phyloP scores from a whole-genome alignment of 2,113 vertebrate genomes.

The Gasterosteus aculeatus region DNA sequence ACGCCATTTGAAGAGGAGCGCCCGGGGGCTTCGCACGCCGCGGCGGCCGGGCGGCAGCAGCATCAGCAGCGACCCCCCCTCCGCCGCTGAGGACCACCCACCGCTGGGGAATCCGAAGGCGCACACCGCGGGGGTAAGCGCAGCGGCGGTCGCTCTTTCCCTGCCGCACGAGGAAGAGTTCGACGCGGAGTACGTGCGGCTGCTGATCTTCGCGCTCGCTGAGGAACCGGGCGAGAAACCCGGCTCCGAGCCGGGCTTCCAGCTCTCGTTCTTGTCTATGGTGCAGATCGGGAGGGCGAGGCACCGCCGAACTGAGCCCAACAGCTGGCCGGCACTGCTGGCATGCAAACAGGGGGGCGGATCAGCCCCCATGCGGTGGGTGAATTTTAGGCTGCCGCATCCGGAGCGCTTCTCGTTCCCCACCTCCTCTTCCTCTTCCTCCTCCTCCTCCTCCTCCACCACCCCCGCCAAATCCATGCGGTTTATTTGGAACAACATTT shows the following conservation, averaged over 20 bases:
- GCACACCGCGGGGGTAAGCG: conserved; percentile 68
- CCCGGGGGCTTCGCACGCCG: conserved; percentile 76
- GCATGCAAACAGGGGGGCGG: conserved; percentile 97
- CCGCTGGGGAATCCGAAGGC: conserved; percentile 62
- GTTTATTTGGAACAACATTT: conserved; percentile 99
- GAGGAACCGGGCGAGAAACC: conserved; percentile 63
- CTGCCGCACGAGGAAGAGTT: conserved; percentile 88
- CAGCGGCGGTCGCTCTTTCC: conserved; percentile 83
- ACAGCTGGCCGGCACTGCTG: conserved; percentile 86
- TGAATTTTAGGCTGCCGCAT: conserved; percentile 91
- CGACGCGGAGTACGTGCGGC: conserved; percentile 82
- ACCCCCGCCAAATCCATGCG: conserved; percentile 95
- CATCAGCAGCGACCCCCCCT: conserved; percentile 74
- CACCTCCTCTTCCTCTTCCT: conserved; percentile 56
- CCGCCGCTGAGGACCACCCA: conserved; percentile 64
- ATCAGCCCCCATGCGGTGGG: conserved; percentile 93
- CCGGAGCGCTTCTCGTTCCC: conserved; percentile 94
- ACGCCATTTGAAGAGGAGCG: conserved; percentile 81
- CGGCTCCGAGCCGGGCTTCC: conserved; percentile 85
- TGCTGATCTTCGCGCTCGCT: conserved; percentile 53
- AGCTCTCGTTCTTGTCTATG: conserved; percentile 87
- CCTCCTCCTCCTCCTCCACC: conserved; percentile 51
- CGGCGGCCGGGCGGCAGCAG: conserved; percentile 82
- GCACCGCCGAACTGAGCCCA: conserved; percentile 89
- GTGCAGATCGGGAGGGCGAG: conserved; percentile 89